phyloP scores from a whole-genome alignment of 2,113 vertebrate genomes.

The Nipponia nippon region DNA sequence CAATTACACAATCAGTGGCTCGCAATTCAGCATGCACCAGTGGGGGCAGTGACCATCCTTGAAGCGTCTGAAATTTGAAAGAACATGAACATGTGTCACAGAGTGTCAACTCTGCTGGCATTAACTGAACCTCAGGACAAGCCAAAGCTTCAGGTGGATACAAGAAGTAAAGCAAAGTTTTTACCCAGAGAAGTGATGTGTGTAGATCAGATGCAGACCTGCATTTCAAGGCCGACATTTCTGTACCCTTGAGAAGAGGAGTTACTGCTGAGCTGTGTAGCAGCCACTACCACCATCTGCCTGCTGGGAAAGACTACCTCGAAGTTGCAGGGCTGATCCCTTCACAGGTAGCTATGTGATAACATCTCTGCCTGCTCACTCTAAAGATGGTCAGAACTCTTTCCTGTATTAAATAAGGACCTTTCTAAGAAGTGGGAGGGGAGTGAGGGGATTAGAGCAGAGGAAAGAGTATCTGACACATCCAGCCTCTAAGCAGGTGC shows the following conservation, averaged over 20 bases:
- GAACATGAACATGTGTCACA: not conserved
- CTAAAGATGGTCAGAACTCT: not conserved
- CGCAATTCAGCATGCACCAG: not conserved
- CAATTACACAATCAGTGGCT: not conserved
- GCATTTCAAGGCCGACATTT: not conserved
- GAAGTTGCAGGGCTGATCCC: not conserved
- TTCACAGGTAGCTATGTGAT: accelerated
- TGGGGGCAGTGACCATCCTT: not conserved
- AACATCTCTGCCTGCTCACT: not conserved
- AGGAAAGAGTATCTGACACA: not conserved
- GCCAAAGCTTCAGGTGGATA: not conserved
- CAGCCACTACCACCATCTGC: not conserved
- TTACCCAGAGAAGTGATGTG: not conserved
- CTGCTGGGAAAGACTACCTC: not conserved
- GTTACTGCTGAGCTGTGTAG: not conserved
- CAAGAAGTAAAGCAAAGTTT: not conserved
- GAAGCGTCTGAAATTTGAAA: not conserved
- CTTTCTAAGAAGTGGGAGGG: not conserved
- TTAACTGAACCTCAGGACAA: not conserved
- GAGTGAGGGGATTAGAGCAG: not conserved
- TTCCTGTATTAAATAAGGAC: not conserved
- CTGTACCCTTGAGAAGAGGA: not conserved
- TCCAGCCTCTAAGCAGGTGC: not conserved
- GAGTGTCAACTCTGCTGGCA: not conserved
- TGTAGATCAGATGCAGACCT: not conserved